phyloP scores from a whole-genome alignment of 1,140 invertebrate genomes.

The Papilio aristodemus region DNA sequence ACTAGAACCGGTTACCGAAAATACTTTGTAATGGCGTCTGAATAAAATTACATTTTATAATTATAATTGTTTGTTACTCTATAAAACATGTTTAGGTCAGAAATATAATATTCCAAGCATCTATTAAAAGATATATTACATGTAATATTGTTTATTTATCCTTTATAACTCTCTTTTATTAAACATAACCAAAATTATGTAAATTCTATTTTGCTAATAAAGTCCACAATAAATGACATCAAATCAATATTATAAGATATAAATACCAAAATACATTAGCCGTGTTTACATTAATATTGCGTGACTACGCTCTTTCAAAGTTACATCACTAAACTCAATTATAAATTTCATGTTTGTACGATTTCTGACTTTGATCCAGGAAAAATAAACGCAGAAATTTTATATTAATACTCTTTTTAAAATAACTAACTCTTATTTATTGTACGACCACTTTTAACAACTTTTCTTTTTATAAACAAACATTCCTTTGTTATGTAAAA shows the following conservation, averaged over 20 bases:
- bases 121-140: not conserved
- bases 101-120: not conserved
- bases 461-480: slow-evolving; percentile 21
- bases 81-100: slow-evolving; percentile 37
- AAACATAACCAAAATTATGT: no score
- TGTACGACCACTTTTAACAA: not conserved
- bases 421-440: slow-evolving; percentile 3
- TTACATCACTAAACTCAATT: slow-evolving; percentile 52
- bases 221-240: no score
- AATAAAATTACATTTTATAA: slow-evolving; percentile 62
- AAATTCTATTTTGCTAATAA: no score
- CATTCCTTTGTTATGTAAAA: slow-evolving; percentile 17
- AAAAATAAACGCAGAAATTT: slow-evolving; percentile 42
- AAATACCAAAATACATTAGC: not conserved
- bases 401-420: not conserved
- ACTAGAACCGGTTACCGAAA: slow-evolving; percentile 72
- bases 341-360: slow-evolving; percentile 50
- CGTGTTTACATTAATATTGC: slow-evolving; percentile 37
- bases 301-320: slow-evolving; percentile 45
- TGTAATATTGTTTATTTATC: no score
- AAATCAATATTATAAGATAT: not conserved
- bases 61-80: not conserved
- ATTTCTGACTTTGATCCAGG: slow-evolving; percentile 45
- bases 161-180: no score
- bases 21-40: slow-evolving; percentile 75